Percentiles rank a stretch among this genome's conserved stretches.
Evolutionary conservation across 2,888 invertebrate genomes (phyloP).

Genomic region (Carcina quercana): DNA sequence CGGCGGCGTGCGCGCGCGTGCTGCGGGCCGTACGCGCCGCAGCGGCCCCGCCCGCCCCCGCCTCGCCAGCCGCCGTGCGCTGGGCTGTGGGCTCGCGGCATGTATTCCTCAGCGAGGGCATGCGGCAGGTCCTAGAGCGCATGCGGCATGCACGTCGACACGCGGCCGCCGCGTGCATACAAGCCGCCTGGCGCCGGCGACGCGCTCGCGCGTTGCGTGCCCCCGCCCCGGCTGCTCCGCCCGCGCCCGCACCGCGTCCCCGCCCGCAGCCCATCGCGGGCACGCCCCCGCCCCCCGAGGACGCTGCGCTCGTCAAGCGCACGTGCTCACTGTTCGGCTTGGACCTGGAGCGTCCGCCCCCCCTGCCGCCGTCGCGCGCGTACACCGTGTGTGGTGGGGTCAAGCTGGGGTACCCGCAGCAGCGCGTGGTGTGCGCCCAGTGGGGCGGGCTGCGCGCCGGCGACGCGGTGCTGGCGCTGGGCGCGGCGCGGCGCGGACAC

Average conservation of each 20-base stretch:
- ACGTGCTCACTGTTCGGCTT: slow-evolving; percentile 93
- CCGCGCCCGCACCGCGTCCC: slow-evolving; percentile 31
- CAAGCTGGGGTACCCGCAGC: slow-evolving; percentile 94
- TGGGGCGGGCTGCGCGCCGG: slow-evolving; percentile 86
- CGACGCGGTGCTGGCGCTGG: slow-evolving; percentile 90
- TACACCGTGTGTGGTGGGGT: slow-evolving; percentile 94
- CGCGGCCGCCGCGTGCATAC: slow-evolving; percentile 88
- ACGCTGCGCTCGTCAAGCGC: slow-evolving; percentile 91
- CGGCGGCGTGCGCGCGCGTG: slow-evolving; percentile 78
- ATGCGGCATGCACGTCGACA: slow-evolving; percentile 84
- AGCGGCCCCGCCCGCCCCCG: slow-evolving; percentile 84
- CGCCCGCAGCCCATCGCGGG: slow-evolving; percentile 89
- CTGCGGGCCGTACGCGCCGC: slow-evolving; percentile 88
- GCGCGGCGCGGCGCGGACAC: slow-evolving; percentile 78
- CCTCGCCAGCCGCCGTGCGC: slow-evolving; percentile 75
- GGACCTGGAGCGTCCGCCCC: slow-evolving; percentile 92
- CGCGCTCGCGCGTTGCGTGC: slow-evolving; percentile 55
- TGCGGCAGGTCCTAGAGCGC: slow-evolving; percentile 87
- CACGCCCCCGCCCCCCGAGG: slow-evolving; percentile 94
- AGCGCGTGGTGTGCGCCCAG: slow-evolving; percentile 91
- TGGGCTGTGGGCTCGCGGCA: slow-evolving; percentile 96
- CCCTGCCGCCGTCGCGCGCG: slow-evolving; percentile 91
- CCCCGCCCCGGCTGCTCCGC: slow-evolving; percentile 31
- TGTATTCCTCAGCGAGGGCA: slow-evolving; percentile 95
- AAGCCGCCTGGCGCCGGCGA: slow-evolving; percentile 90